Conservation (phyloP, 2,113 vertebrate species). For the Perccottus glenii region DNA sequence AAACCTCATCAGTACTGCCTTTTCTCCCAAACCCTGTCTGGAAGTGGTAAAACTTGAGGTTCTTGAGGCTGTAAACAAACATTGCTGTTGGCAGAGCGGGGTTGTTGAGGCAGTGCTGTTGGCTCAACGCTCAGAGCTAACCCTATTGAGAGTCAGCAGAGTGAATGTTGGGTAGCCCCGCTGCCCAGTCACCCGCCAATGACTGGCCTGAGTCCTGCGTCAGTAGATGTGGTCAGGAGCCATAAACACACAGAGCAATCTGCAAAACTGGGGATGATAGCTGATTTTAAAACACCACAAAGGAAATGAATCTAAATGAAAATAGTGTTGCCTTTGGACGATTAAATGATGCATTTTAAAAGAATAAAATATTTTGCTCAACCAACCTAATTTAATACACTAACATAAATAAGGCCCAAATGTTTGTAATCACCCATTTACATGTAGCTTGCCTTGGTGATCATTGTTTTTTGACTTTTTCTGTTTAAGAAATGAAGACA, state of each 20-base stretch:
- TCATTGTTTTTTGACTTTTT: no score
- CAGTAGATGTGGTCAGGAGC: conserved; percentile 13
- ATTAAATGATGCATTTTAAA: no score
- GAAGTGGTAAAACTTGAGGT: conserved; percentile 7
- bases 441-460: no score
- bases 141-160: conserved; percentile 42
- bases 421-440: no score
- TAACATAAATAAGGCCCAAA: no score
- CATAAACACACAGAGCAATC: conserved; percentile 6
- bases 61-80: conserved; percentile 38
- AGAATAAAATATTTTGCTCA: no score
- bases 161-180: conserved; percentile 43
- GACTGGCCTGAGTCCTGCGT: conserved; percentile 50
- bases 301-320: no score
- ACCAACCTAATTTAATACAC: no score
- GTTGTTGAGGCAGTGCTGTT: conserved; percentile 25
- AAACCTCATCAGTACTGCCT: neutral
- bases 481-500: no score
- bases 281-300: neutral
- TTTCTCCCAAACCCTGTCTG: conserved; percentile 24
- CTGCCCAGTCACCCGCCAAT: conserved; percentile 29
- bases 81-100: conserved; percentile 42
- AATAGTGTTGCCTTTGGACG: no score
- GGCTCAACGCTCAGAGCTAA: conserved; percentile 33
- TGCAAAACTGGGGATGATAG: neutral